Evolutionary conservation across 1,140 invertebrate genomes (phyloP).

Genomic region (Heliconius nattereri): DNA sequence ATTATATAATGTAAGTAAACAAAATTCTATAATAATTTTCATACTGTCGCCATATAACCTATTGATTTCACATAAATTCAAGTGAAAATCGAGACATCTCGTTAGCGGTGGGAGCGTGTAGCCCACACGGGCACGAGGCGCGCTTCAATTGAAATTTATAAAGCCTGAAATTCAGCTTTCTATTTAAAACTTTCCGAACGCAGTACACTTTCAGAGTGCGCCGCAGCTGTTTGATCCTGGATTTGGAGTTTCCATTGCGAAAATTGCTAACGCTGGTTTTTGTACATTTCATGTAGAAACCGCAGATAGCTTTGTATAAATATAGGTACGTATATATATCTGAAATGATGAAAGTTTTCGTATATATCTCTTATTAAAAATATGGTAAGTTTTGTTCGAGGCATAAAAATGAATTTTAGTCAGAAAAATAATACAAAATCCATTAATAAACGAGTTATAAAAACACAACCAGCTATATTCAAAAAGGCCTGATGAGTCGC

Average conservation of each 20-base stretch:
- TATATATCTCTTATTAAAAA: no score
- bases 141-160: slow-evolving; percentile 2
- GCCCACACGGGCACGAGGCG: not conserved
- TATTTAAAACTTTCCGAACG: slow-evolving; percentile 7
- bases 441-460: not conserved
- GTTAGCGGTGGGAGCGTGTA: not conserved
- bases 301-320: not conserved
- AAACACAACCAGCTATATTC: not conserved
- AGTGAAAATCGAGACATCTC: not conserved
- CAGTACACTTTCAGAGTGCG: not conserved
- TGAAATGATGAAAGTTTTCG: no score
- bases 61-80: not conserved
- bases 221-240: slow-evolving; percentile 6
- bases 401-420: no score
- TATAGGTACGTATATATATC: no score
- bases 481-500: not conserved
- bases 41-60: no score
- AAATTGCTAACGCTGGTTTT: not conserved
- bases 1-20: no score
- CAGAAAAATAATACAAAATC: not conserved
- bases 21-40: no score
- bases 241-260: slow-evolving; percentile 4
- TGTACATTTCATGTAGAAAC: not conserved
- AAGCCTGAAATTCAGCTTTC: not conserved
- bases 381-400: no score